These are phyloP conservation scores for Echinarachnius parma DNA, from an alignment of 53 echinoderm and acorn worm species.

Conservation along the genomic window DNA sequence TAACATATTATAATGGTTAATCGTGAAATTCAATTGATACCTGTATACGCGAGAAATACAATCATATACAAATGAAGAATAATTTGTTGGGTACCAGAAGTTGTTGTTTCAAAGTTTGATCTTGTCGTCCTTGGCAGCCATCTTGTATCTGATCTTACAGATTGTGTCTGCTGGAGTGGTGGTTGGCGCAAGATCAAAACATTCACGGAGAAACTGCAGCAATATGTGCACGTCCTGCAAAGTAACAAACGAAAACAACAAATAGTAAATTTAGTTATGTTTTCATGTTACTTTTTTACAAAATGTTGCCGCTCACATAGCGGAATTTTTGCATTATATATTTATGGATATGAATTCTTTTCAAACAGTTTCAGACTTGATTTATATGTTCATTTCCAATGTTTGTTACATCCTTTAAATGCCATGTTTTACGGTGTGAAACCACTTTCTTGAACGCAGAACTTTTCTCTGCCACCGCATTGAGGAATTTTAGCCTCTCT, in stretches of 20 bases:
- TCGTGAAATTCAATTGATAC: no score
- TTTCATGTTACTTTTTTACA: no score
- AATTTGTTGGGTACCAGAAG: neutral
- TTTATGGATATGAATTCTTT: neutral
- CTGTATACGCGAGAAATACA: no score
- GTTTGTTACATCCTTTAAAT: neutral
- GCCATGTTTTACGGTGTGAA: no score
- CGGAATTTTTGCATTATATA: neutral
- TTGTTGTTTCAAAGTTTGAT: constrained; percentile 25
- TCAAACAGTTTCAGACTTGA: no score
- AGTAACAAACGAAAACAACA: neutral
- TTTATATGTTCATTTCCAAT: no score
- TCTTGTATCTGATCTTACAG: constrained; percentile 23
- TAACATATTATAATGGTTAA: no score
- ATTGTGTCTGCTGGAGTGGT: constrained; percentile 37
- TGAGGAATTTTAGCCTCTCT: no score
- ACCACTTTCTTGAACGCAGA: no score
- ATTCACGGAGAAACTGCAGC: constrained; percentile 30
- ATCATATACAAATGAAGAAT: no score
- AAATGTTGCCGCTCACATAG: no score
- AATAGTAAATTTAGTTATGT: neutral
- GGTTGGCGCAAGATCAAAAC: constrained; percentile 13
- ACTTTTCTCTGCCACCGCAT: no score
- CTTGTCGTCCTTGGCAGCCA: constrained; percentile 8
- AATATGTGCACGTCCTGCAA: constrained; percentile 5